phyloP scores from a whole-genome alignment of 2,113 vertebrate genomes.

The Vimba vimba region DNA sequence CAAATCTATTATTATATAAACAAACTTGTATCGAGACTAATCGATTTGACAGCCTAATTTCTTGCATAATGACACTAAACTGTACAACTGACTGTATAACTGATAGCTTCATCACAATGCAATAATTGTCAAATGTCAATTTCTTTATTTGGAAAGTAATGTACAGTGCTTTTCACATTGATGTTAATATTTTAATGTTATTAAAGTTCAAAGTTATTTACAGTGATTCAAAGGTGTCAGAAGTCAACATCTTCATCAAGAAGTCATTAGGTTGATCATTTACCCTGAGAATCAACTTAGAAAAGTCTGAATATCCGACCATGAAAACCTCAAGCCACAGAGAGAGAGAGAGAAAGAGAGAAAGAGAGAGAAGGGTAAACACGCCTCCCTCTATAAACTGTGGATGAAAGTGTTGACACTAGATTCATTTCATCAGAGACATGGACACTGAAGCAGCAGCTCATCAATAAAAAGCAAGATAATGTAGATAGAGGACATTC shows the following conservation, averaged over 20 bases:
- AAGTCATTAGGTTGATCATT: not conserved
- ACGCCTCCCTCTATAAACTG: conserved; percentile 26
- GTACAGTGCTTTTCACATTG: too few relatives aligned
- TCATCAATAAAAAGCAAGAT: not conserved
- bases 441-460: not conserved
- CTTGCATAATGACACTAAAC: too few relatives aligned
- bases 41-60: too few relatives aligned
- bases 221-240: not conserved
- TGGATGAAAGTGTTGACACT: not conserved
- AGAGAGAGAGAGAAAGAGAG: not conserved
- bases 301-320: not conserved
- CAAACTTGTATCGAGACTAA: too few relatives aligned
- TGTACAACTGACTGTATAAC: too few relatives aligned
- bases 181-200: too few relatives aligned
- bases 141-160: too few relatives aligned
- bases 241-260: not conserved
- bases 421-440: not conserved
- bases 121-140: too few relatives aligned
- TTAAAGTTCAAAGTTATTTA: too few relatives aligned
- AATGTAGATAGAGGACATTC: not conserved
- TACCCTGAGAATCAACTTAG: not conserved
- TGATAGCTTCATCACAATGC: too few relatives aligned
- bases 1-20: too few relatives aligned
- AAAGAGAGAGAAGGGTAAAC: not conserved
- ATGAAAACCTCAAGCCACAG: too few relatives aligned